Conservation (phyloP, 2,797 vertebrate species). For the Anguilla marmorata region DNA sequence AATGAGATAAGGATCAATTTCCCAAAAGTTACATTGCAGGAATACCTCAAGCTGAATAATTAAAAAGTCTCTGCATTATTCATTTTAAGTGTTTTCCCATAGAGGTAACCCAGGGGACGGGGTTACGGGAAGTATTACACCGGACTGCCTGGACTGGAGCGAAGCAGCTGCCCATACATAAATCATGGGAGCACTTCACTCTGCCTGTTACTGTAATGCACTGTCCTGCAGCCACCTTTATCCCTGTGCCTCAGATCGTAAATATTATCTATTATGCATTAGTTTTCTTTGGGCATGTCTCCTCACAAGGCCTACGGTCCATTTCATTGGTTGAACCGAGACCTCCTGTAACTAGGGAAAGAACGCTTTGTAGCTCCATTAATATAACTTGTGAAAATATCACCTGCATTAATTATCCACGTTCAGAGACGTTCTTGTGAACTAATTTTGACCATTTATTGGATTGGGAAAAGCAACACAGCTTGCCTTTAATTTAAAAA, state of each 20-base stretch:
- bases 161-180: slow-evolving; percentile 20
- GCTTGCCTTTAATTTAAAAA: not conserved
- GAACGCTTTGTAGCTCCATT: not conserved
- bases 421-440: not conserved
- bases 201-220: slow-evolving; percentile 1
- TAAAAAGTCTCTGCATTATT: slow-evolving; percentile 31
- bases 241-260: not conserved
- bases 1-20: slow-evolving; percentile 16
- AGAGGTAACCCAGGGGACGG: slow-evolving; percentile 7
- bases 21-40: slow-evolving; percentile 23
- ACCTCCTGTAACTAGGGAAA: not conserved
- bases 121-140: slow-evolving; percentile 21
- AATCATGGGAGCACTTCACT: slow-evolving; percentile 23
- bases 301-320: not conserved
- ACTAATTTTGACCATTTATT: slow-evolving; percentile 7
- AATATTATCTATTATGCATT: slow-evolving; percentile 1
- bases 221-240: slow-evolving; percentile 6
- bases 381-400: not conserved
- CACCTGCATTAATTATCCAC: not conserved
- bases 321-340: not conserved
- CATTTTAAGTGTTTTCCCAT: slow-evolving; percentile 35
- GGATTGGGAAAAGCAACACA: not conserved
- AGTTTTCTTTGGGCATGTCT: not conserved
- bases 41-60: slow-evolving; percentile 34
- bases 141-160: slow-evolving; percentile 2